phyloP scores from a whole-genome alignment of 2,797 vertebrate species.

The Anguilla megastoma region DNA sequence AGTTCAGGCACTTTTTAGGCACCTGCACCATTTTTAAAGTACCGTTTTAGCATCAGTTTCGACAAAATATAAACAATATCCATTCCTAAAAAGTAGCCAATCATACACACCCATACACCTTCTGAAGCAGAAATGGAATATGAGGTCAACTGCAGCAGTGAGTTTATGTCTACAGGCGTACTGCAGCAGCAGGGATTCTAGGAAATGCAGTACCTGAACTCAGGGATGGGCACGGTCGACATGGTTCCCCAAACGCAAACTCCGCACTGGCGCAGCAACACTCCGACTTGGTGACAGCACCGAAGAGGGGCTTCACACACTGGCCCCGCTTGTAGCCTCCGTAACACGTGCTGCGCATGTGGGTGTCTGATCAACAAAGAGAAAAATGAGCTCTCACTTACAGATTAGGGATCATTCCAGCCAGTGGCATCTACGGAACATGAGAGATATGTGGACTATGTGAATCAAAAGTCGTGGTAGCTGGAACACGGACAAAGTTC shows the following conservation, averaged over 20 bases:
- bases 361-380: conserved; percentile 79
- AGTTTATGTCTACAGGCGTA: background rate
- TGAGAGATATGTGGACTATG: background rate
- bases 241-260: conserved; percentile 93
- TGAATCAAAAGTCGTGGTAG: background rate
- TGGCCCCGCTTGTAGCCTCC: conserved; percentile 94
- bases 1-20: too few relatives aligned
- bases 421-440: background rate
- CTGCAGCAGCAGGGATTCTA: conserved; percentile 35
- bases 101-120: background rate
- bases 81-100: too few relatives aligned
- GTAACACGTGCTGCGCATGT: conserved; percentile 97
- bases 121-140: background rate
- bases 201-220: conserved; percentile 80
- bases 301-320: conserved; percentile 86
- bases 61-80: too few relatives aligned
- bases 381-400: background rate
- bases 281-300: conserved; percentile 93
- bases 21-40: too few relatives aligned
- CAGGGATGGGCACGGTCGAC: conserved; percentile 88
- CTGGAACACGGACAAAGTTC: background rate
- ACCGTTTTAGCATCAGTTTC: too few relatives aligned
- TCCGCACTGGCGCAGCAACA: conserved; percentile 92
- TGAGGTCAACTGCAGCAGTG: background rate
- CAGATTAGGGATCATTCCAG: background rate